A percentile compares a stretch with the other conserved stretches of the same genome.
Evolutionary conservation across 2,113 vertebrate genomes (phyloP).

Genomic region (Crypturellus undulatus): DNA sequence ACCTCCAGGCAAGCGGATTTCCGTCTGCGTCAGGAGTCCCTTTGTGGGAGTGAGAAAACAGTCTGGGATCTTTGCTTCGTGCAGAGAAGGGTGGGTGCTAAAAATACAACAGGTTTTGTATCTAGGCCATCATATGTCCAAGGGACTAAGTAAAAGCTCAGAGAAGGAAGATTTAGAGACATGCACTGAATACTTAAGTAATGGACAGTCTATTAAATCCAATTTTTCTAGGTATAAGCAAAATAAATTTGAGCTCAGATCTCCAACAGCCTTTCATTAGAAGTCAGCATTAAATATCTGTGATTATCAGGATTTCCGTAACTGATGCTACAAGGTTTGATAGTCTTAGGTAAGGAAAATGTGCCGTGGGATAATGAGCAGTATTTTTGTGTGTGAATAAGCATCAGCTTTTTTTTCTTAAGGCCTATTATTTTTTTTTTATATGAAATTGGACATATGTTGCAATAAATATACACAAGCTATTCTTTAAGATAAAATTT

Average conservation of each 20-base stretch:
- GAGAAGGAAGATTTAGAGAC: not conserved
- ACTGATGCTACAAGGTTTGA: not conserved
- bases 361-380: not conserved
- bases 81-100: not conserved
- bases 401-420: not conserved
- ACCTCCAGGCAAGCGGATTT: not conserved
- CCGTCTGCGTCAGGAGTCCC: not conserved
- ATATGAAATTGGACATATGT: not conserved
- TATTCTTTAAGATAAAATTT: not conserved
- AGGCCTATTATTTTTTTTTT: not conserved
- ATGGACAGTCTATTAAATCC: not conserved
- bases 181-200: not conserved
- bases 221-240: not conserved
- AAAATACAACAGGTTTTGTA: not conserved
- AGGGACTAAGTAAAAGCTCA: not conserved
- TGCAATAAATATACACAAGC: not conserved
- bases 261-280: not conserved
- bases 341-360: not conserved
- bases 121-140: not conserved
- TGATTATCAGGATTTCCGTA: not conserved
- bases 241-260: not conserved
- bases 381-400: not conserved
- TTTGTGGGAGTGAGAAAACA: not conserved
- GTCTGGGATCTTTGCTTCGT: not conserved
- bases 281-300: not conserved